A percentile compares a stretch with the other conserved stretches of the same genome.
These are phyloP conservation scores for Agrotis puta DNA, from an alignment of 2,888 invertebrate species.

Conservation along the genomic window DNA sequence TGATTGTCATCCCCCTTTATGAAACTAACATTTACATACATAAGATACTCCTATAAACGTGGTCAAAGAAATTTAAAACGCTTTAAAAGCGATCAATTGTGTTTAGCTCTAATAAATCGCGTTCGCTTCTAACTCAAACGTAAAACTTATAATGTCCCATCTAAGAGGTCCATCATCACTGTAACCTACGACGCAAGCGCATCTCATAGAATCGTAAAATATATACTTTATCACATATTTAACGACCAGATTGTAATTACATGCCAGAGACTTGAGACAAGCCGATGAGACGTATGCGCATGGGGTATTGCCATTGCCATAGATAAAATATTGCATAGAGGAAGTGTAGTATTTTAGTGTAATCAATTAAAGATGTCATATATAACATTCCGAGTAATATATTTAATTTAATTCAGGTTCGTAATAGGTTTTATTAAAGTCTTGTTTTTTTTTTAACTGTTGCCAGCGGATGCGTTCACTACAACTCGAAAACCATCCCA, in stretches of 20 bases:
- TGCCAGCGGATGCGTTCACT: no score
- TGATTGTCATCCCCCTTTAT: no score
- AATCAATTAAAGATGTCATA: not conserved
- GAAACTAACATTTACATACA: no score
- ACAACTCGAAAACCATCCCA: no score
- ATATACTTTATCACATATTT: slow-evolving; percentile 73
- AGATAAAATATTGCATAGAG: slow-evolving; percentile 21
- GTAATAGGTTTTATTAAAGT: no score
- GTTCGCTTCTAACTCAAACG: slow-evolving; percentile 64
- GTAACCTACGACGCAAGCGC: slow-evolving; percentile 72
- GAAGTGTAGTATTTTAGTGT: slow-evolving; percentile 1
- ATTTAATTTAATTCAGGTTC: no score
- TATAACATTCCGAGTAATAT: not conserved
- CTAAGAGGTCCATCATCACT: slow-evolving; percentile 80
- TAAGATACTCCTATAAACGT: no score
- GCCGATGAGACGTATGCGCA: slow-evolving; percentile 22
- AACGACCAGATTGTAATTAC: slow-evolving; percentile 64
- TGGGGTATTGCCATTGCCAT: not conserved
- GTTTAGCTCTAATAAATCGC: slow-evolving; percentile 17
- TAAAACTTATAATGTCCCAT: slow-evolving; percentile 70
- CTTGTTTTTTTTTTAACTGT: no score
- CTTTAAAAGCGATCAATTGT: not conserved
- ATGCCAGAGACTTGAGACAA: slow-evolving; percentile 42
- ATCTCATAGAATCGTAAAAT: slow-evolving; percentile 70
- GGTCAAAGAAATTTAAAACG: not conserved